Conservation (phyloP, 2,113 vertebrate species). For the Pelmatolapia mariae region DNA sequence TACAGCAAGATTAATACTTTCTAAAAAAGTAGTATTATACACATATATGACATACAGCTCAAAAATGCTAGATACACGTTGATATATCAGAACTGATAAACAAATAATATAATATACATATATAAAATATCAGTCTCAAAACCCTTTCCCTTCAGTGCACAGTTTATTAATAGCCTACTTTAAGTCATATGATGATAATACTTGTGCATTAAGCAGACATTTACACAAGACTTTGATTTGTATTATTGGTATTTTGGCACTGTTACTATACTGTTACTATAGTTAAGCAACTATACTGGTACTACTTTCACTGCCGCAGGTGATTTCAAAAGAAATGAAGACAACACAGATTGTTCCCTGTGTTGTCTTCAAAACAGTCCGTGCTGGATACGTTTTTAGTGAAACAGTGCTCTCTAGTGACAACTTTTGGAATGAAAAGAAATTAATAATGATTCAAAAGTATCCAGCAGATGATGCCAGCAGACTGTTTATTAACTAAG, state of each 20-base stretch:
- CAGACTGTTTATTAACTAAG: neutral
- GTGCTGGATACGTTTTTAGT: neutral
- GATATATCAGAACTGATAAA: neutral
- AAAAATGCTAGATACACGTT: neutral
- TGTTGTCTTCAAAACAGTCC: neutral
- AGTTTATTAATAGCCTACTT: neutral
- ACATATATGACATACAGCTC: neutral
- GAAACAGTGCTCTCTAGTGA: conserved; percentile 25
- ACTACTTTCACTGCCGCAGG: neutral
- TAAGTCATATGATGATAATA: neutral
- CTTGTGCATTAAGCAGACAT: neutral
- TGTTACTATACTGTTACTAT: neutral
- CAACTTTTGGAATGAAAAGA: neutral
- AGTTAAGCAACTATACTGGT: neutral
- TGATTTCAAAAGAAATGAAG: neutral
- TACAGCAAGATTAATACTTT: neutral
- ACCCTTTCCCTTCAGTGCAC: neutral
- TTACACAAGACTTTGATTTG: neutral
- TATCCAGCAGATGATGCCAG: conserved; percentile 50
- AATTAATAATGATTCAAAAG: neutral
- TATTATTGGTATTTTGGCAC: neutral
- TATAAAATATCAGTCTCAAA: neutral
- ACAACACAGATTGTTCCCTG: neutral
- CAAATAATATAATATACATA: neutral
- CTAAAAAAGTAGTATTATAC: neutral